A percentile compares a stretch with the other conserved stretches of the same genome.
These are phyloP conservation scores for Zosterops lateralis DNA, from an alignment of 2,113 vertebrate genomes.

Conservation along the genomic window DNA sequence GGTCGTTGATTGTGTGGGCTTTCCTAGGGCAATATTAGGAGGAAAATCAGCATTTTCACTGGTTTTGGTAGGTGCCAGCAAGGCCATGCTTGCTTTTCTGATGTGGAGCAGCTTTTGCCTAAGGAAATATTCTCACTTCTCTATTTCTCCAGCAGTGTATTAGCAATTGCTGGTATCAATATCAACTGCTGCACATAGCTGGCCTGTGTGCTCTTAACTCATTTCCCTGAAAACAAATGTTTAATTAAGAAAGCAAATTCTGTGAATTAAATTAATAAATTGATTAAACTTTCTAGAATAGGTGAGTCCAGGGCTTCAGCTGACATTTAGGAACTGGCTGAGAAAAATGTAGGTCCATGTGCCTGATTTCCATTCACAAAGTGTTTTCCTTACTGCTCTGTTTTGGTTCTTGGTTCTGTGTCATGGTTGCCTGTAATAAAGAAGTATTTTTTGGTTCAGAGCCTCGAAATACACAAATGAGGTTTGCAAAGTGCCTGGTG, in stretches of 20 bases:
- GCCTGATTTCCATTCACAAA: fast-evolving
- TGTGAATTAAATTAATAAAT: background rate
- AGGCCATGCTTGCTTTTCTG: fast-evolving
- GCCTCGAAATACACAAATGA: background rate
- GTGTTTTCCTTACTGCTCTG: background rate
- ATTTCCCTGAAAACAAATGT: background rate
- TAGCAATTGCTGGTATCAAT: background rate
- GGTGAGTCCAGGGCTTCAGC: background rate
- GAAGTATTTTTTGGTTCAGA: background rate
- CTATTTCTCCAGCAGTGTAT: background rate
- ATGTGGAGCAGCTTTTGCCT: background rate
- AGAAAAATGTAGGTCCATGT: fast-evolving
- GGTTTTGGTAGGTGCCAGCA: background rate
- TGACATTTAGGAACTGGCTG: background rate
- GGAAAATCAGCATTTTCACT: fast-evolving
- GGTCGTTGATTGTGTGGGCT: fast-evolving
- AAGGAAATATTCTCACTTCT: background rate
- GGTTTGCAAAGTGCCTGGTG: background rate
- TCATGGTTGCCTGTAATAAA: background rate
- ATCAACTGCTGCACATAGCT: background rate
- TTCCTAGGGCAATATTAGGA: background rate
- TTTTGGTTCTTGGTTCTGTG: background rate
- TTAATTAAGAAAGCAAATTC: background rate
- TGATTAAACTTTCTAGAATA: background rate
- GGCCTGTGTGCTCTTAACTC: background rate